phyloP scores from a whole-genome alignment of 2,888 invertebrate genomes.

The Leucania comma region DNA sequence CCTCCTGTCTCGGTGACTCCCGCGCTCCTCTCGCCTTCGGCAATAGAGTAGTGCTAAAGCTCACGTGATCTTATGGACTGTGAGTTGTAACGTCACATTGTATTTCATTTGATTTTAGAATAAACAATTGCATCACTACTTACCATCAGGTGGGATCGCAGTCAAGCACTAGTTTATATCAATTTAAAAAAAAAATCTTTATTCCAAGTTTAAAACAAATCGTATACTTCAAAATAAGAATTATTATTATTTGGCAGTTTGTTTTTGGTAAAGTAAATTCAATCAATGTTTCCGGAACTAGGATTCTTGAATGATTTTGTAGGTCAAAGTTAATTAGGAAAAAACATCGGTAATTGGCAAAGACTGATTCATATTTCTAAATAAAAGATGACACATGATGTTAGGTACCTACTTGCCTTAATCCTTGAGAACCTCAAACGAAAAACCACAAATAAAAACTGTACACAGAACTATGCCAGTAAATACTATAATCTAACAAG shows the following conservation, averaged over 20 bases:
- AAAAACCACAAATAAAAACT: slow-evolving; percentile 22
- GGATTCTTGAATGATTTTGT: neutral
- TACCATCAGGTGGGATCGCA: too few species aligned
- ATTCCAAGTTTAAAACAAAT: neutral
- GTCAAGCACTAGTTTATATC: too few species aligned
- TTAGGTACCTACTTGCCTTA: neutral
- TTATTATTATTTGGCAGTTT: neutral
- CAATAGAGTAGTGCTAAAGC: slow-evolving; percentile 8
- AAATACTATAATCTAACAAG: slow-evolving; percentile 5
- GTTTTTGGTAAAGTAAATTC: neutral
- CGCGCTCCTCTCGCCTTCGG: slow-evolving; percentile 70
- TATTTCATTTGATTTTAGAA: slow-evolving; percentile 19
- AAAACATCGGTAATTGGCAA: neutral
- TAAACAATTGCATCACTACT: too few species aligned
- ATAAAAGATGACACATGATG: slow-evolving; percentile 10
- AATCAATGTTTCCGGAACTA: neutral
- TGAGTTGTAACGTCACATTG: slow-evolving; percentile 9
- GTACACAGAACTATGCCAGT: slow-evolving; percentile 13
- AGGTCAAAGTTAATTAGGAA: neutral
- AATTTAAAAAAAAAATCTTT: too few species aligned
- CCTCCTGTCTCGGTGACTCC: slow-evolving; percentile 73
- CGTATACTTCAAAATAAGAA: neutral
- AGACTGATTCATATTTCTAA: neutral
- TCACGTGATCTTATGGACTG: slow-evolving; percentile 2
- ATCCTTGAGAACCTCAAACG: slow-evolving; percentile 1